A percentile compares a stretch with the other conserved stretches of the same genome.
Evolutionary conservation across 2,113 vertebrate genomes (phyloP).

Genomic region (Sapajus apella): DNA sequence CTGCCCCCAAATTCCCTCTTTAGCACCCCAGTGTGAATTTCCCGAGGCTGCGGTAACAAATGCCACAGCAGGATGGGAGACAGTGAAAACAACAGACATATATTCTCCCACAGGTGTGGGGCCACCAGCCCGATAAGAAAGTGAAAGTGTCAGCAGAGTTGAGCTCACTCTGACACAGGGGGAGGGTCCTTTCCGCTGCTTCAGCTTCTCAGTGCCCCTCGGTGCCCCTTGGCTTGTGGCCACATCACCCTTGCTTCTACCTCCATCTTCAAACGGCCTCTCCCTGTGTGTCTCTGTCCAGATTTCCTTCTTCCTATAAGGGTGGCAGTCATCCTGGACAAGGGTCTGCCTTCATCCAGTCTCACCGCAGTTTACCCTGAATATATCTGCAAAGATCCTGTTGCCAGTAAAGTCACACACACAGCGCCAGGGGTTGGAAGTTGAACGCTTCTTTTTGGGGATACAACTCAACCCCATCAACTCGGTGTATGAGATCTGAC

Average conservation of each 20-base stretch:
- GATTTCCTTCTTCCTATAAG: background rate
- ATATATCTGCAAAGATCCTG: background rate
- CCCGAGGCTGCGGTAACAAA: background rate
- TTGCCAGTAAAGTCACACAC: background rate
- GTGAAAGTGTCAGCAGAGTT: background rate
- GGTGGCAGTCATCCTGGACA: background rate
- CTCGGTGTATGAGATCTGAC: background rate
- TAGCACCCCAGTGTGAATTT: too few relatives aligned
- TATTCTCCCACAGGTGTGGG: background rate
- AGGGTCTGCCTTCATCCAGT: fast-evolving
- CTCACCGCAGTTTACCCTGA: background rate
- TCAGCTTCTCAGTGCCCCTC: too few relatives aligned
- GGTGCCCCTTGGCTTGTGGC: background rate
- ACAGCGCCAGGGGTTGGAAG: background rate
- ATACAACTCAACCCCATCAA: background rate
- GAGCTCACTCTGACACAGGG: background rate
- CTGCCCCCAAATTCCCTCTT: background rate
- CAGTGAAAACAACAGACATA: background rate
- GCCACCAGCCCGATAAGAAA: background rate
- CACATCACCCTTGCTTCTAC: fast-evolving
- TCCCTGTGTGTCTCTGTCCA: background rate
- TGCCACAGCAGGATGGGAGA: too few relatives aligned
- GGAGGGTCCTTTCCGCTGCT: background rate
- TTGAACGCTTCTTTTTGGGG: too few relatives aligned
- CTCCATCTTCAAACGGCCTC: background rate